Conservation (phyloP, 2,113 vertebrate species). For the Cynocephalus volans region DNA sequence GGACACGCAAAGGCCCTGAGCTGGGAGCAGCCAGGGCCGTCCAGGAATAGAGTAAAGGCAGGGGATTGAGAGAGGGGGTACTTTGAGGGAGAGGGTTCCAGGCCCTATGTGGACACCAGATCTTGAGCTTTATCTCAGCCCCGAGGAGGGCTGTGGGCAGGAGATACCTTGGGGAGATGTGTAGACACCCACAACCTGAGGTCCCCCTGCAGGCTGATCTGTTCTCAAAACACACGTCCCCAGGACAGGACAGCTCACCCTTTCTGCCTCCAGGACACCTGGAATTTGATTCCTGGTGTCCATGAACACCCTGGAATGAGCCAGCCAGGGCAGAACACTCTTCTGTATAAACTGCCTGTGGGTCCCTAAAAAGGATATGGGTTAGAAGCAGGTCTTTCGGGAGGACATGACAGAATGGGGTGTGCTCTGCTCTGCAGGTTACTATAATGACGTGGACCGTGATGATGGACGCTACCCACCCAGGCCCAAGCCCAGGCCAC, state of each 20-base stretch:
- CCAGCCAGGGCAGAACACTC: background rate
- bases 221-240: background rate
- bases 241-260: background rate
- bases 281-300: background rate
- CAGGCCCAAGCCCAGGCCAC: background rate
- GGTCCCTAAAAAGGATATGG: rapidly evolving
- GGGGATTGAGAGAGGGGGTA: background rate
- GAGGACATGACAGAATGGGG: rapidly evolving
- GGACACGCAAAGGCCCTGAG: no score
- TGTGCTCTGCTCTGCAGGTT: background rate
- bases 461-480: background rate
- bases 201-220: background rate
- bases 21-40: background rate
- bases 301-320: background rate
- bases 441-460: background rate
- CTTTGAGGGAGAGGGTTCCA: background rate
- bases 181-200: background rate
- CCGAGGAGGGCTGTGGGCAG: background rate
- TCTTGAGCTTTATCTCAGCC: background rate
- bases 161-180: background rate
- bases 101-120: background rate
- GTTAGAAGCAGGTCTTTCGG: rapidly evolving
- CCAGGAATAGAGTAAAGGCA: background rate
- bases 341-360: background rate
- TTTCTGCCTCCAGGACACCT: no score